Evolutionary conservation across 2,888 invertebrate species (phyloP).

Genomic region (Meandrusa payeni): DNA sequence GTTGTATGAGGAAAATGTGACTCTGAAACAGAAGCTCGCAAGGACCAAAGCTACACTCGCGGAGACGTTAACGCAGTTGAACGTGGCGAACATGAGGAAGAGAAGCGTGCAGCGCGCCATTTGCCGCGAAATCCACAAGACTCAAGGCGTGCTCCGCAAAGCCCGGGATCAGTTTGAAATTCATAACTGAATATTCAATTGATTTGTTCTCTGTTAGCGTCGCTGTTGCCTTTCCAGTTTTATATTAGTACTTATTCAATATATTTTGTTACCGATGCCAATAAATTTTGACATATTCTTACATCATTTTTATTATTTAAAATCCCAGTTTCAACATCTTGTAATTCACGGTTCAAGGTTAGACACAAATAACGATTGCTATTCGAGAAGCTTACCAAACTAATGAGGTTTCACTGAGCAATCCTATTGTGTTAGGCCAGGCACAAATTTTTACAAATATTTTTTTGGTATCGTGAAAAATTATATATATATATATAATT

Average conservation of each 20-base stretch:
- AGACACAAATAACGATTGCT: too few relatives aligned
- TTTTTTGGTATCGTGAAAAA: too few relatives aligned
- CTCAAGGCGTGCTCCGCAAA: conserved; percentile 87
- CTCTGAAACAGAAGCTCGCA: conserved; percentile 85
- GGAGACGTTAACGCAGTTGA: conserved; percentile 87
- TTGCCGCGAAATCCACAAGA: conserved; percentile 89
- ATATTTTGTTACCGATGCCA: conserved; percentile 17
- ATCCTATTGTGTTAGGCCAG: too few relatives aligned
- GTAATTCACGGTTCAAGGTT: too few relatives aligned
- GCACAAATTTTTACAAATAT: too few relatives aligned
- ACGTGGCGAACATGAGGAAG: conserved; percentile 89
- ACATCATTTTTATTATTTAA: neutral
- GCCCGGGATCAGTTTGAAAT: conserved; percentile 87
- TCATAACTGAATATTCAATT: conserved; percentile 34
- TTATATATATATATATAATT: too few relatives aligned
- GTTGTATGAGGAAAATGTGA: conserved; percentile 83
- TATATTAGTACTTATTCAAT: conserved; percentile 23
- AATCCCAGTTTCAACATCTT: too few relatives aligned
- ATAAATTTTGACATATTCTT: conserved; percentile 5
- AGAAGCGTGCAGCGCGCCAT: conserved; percentile 91
- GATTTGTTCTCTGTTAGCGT: conserved; percentile 2
- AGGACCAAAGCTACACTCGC: conserved; percentile 88
- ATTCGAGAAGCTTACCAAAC: too few relatives aligned
- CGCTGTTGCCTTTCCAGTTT: conserved; percentile 18
- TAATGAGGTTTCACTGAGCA: too few relatives aligned